phyloP scores from a whole-genome alignment of 2,888 invertebrate genomes.

The Carcina quercana region DNA sequence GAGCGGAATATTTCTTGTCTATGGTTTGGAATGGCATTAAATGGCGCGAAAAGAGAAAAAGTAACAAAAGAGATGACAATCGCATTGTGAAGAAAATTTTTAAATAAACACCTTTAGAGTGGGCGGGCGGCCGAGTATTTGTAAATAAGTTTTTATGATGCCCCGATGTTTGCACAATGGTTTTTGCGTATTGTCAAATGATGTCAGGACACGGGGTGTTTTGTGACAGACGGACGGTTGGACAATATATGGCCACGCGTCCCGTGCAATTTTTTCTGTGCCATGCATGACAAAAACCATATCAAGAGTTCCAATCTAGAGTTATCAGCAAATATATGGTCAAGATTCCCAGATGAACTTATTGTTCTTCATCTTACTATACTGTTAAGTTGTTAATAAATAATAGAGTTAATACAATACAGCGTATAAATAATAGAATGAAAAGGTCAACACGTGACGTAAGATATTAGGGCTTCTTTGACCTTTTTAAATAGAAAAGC shows the following conservation, averaged over 20 bases:
- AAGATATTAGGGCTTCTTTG: no score
- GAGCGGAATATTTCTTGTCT: conserved; percentile 22
- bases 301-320: no score
- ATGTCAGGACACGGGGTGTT: conserved; percentile 22
- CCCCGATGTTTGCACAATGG: conserved; percentile 45
- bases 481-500: conserved; percentile 8
- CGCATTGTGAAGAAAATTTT: conserved; percentile 59
- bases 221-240: conserved; percentile 14
- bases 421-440: not conserved
- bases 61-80: conserved; percentile 58
- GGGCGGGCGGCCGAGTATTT: conserved; percentile 69
- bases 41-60: conserved; percentile 67
- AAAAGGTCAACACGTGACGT: not conserved
- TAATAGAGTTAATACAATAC: no score
- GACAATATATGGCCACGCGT: conserved; percentile 37
- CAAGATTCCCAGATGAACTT: no score
- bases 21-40: conserved; percentile 62
- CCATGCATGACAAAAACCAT: conserved; percentile 4
- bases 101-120: conserved; percentile 74
- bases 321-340: no score
- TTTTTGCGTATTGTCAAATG: conserved; percentile 14
- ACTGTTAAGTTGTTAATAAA: no score
- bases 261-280: conserved; percentile 20
- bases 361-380: no score
- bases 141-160: conserved; percentile 68